Percentiles rank a stretch among this genome's conserved stretches.
Evolutionary conservation across 2,888 invertebrate species (phyloP).

Genomic region (Trissonchulus latispiculum): DNA sequence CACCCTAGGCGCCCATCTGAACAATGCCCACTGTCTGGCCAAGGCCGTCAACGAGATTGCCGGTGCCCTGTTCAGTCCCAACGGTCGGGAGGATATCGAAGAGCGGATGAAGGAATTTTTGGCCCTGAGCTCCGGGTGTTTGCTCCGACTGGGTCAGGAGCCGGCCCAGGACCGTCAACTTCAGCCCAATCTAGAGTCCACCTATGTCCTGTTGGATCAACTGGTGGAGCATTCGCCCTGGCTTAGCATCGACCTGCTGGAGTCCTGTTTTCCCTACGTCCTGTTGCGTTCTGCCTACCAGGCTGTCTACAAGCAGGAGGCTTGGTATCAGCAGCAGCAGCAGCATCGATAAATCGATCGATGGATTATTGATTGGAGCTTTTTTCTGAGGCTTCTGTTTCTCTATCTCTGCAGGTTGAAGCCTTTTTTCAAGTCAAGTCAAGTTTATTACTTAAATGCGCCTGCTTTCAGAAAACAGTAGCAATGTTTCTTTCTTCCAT

Average conservation of each 20-base stretch:
- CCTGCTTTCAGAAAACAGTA: too few species aligned
- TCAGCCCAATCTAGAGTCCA: constrained; percentile 71
- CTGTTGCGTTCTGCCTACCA: constrained; percentile 95
- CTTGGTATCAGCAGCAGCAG: too few species aligned
- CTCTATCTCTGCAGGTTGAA: too few species aligned
- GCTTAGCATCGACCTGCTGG: constrained; percentile 93
- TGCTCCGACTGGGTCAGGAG: constrained; percentile 14
- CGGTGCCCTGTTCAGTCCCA: constrained; percentile 88
- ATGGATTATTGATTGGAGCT: too few species aligned
- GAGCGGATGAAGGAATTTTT: constrained; percentile 70
- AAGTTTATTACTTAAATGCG: too few species aligned
- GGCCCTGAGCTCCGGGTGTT: constrained; percentile 10
- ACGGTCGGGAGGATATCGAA: constrained; percentile 88
- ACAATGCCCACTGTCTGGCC: constrained; percentile 97
- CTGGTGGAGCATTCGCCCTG: constrained; percentile 97
- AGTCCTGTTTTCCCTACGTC: constrained; percentile 97
- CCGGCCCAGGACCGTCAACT: not conserved
- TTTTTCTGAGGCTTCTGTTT: too few species aligned
- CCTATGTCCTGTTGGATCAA: constrained; percentile 84
- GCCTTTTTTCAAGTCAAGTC: too few species aligned
- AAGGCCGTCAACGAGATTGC: constrained; percentile 89
- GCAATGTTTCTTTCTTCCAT: too few species aligned
- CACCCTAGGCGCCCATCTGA: constrained; percentile 67
- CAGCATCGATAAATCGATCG: too few species aligned
- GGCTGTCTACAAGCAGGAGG: constrained; percentile 43